Evolutionary conservation across 1,140 invertebrate species (phyloP).

Genomic region (Argopecten irradians): DNA sequence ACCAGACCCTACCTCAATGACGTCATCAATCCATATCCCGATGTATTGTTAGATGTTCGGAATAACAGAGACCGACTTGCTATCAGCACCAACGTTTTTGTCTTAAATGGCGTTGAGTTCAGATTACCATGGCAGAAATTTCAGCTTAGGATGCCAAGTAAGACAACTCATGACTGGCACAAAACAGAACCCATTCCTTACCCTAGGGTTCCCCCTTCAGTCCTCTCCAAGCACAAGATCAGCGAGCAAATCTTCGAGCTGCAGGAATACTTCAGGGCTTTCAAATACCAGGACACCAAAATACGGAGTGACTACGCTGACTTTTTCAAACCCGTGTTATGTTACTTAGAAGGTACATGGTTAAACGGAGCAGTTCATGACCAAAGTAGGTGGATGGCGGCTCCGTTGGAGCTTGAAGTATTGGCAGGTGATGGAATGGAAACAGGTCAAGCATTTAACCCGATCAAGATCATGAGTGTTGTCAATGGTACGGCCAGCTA

Average conservation of each 20-base stretch:
- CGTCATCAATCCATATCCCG: slow-evolving; percentile 1
- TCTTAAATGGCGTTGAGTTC: slow-evolving; percentile 67
- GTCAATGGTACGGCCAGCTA: slow-evolving; percentile 51
- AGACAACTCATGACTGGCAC: slow-evolving; percentile 42
- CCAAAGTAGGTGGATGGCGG: slow-evolving; percentile 43
- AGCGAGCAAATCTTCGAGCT: slow-evolving; percentile 62
- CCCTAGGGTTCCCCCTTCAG: slow-evolving; percentile 62
- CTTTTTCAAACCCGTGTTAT: slow-evolving; percentile 68
- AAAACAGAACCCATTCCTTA: slow-evolving; percentile 62
- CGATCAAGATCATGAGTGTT: slow-evolving; percentile 55
- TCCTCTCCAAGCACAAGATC: slow-evolving; percentile 52
- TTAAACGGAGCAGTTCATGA: slow-evolving; percentile 28
- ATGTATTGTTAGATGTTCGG: slow-evolving; percentile 25
- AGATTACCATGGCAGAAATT: slow-evolving; percentile 66
- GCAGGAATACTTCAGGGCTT: slow-evolving; percentile 67
- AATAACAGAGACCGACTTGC: slow-evolving; percentile 2
- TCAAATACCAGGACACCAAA: slow-evolving; percentile 50
- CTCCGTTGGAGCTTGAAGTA: slow-evolving; percentile 61
- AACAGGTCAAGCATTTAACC: slow-evolving; percentile 60
- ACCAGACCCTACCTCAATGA: slow-evolving; percentile 50
- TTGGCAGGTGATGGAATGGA: slow-evolving; percentile 58
- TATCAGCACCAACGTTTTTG: slow-evolving; percentile 59
- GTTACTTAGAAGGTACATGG: slow-evolving; percentile 64
- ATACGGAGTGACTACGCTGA: slow-evolving; percentile 58
- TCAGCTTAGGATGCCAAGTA: slow-evolving; percentile 56